These are phyloP conservation scores for Orussus abietinus DNA, from an alignment of 1,140 invertebrate species.

Conservation along the genomic window DNA sequence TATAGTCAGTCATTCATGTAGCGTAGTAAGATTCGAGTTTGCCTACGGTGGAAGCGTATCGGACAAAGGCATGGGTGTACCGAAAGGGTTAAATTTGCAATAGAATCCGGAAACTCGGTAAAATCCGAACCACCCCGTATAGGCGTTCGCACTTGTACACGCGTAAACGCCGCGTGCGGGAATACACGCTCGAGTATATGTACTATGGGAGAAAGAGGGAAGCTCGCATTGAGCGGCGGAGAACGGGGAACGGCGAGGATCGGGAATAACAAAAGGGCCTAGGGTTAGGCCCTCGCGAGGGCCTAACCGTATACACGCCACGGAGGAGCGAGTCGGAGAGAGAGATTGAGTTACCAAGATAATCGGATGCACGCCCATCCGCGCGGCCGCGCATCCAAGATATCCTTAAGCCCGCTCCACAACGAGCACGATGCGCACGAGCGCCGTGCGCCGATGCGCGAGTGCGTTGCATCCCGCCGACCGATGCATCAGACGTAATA, in stretches of 20 bases:
- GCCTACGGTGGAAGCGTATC: no score
- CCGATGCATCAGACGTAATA: no score
- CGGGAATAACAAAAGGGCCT: constrained; percentile 12
- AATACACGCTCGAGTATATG: no score
- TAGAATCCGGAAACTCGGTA: no score
- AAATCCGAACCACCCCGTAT: no score
- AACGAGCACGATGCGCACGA: constrained; percentile 17
- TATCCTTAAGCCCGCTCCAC: constrained; percentile 29
- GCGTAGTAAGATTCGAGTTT: no score
- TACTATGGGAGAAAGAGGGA: not conserved
- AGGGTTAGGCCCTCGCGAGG: constrained; percentile 1
- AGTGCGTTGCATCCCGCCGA: constrained; percentile 9
- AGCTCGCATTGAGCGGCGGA: not conserved
- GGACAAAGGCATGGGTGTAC: no score
- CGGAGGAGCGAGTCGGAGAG: no score
- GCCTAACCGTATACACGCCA: constrained; percentile 1
- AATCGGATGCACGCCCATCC: constrained; percentile 43
- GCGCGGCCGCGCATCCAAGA: constrained; percentile 30
- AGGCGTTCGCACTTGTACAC: constrained; percentile 1
- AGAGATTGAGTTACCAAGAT: constrained; percentile 45
- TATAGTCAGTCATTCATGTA: no score
- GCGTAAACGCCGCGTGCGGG: constrained; percentile 20
- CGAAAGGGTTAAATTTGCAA: no score
- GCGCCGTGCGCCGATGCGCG: not conserved
- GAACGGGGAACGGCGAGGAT: constrained; percentile 11